Base-by-base conservation (phyloP, 2,888 invertebrate genomes). In the Rhynchonema sp. region DNA sequence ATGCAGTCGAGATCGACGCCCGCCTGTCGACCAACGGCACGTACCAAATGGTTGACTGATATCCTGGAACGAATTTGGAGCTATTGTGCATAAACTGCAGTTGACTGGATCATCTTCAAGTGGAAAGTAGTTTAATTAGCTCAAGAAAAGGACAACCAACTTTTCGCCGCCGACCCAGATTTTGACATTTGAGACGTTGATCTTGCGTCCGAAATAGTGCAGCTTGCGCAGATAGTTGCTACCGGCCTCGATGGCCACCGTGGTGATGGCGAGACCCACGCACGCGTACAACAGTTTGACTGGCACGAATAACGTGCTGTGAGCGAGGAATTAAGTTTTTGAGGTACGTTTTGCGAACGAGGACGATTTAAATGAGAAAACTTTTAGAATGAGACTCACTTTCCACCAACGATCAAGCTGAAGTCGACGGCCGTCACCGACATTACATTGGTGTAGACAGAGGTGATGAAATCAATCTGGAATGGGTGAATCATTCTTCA, bases 101-200 rank as follows among this genome's bases (percentile, higher is more conserved):
- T n/a, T n/a, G n/a, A n/a, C n/a, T n/a, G n/a, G n/a, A n/a, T n/a
- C n/a, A n/a, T n/a, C n/a, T n/a, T n/a, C n/a, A n/a, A n/a, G n/a
- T n/a, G n/a, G n/a, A n/a, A n/a, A n/a, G n/a, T n/a, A n/a, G n/a
- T n/a, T n/a, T n/a, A n/a, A n/a, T n/a, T n/a, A n/a, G n/a, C n/a
- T n/a, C 38, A 38, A 52, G n/a, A 52, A 23, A 52, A 52, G 6
- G 6, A 38, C 38, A 38, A 26, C 29, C 26, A 3, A 55, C 55
- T 55, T 26, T n/a, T 56, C 30, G 2, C 56, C 56, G 30, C 56
- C 56, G 22, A 56, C 30, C 56, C 56, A 56, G 23, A 56, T 56
- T 9, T 30, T 30, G 23, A 30, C 56, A 6, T 22, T 30, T 13
- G 13, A 13, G 2, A 30, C 38, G 13, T 56, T 56, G 17, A 56